These are phyloP conservation scores for Anticlea derivata DNA, from an alignment of 2,888 invertebrate species.

Conservation along the genomic window DNA sequence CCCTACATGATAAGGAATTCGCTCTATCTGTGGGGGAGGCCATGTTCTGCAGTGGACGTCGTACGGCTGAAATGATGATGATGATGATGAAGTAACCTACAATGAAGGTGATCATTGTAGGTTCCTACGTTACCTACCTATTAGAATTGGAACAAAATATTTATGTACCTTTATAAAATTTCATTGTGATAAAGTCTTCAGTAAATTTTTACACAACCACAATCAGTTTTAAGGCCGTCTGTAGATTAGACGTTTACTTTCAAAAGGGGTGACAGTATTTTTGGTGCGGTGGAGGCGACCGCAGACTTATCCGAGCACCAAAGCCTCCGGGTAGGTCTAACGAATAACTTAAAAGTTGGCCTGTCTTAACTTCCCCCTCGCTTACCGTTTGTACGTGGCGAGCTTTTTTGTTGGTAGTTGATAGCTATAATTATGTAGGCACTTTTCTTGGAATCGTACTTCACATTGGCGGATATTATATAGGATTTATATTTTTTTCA, in stretches of 20 bases:
- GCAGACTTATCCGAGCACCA: constrained; percentile 51
- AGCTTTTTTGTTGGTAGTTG: constrained; percentile 41
- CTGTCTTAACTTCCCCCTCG: constrained; percentile 42
- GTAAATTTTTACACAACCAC: too few species aligned
- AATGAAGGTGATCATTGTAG: too few species aligned
- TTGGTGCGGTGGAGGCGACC: constrained; percentile 54
- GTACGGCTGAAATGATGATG: too few species aligned
- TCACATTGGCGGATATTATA: background rate
- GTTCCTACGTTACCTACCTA: too few species aligned
- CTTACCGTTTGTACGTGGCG: constrained; percentile 44
- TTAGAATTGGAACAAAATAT: too few species aligned
- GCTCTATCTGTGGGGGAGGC: too few species aligned
- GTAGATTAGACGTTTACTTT: constrained; percentile 37
- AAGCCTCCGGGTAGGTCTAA: constrained; percentile 44
- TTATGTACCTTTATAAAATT: too few species aligned
- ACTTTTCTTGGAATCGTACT: constrained; percentile 1
- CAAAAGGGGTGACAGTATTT: constrained; percentile 49
- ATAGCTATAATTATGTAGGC: constrained; percentile 20
- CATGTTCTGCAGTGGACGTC: too few species aligned
- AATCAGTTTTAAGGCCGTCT: background rate
- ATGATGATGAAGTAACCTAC: too few species aligned
- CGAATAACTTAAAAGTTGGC: constrained; percentile 58
- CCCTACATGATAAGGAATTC: too few species aligned
- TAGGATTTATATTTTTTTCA: too few species aligned
- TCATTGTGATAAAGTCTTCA: too few species aligned